Conservation (phyloP, 2,113 vertebrate genomes). For the Gasterosteus nipponicus region DNA sequence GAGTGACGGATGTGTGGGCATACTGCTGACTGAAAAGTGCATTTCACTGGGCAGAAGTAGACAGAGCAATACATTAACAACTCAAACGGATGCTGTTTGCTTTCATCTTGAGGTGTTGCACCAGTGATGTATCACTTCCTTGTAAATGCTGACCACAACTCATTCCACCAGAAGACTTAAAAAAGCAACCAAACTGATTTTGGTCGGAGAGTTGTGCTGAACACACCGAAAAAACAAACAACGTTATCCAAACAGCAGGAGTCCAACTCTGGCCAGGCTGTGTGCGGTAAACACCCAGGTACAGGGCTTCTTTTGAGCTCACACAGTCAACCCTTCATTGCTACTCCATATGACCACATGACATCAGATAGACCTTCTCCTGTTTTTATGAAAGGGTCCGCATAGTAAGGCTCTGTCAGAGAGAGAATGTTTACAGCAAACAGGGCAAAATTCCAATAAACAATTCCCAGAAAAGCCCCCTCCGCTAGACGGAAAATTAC, state of each 20-base stretch:
- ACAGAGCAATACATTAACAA: constrained; percentile 49
- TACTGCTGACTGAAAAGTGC: constrained; percentile 36
- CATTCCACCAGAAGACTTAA: constrained; percentile 36
- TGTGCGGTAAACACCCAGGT: constrained; percentile 62
- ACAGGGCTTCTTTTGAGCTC: constrained; percentile 73
- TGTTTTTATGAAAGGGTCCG: constrained; percentile 49
- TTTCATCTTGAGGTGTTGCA: constrained; percentile 48
- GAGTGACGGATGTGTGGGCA: constrained; percentile 1
- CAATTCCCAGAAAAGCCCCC: constrained; percentile 46
- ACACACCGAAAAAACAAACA: constrained; percentile 34
- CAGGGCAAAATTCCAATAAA: constrained; percentile 34
- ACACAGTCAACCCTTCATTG: constrained; percentile 73
- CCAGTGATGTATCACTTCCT: constrained; percentile 48
- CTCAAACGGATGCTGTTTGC: constrained; percentile 42
- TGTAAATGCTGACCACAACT: constrained; percentile 51
- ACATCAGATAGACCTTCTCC: constrained; percentile 53
- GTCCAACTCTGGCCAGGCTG: constrained; percentile 12
- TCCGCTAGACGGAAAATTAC: constrained; percentile 58
- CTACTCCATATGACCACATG: constrained; percentile 16
- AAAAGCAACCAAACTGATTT: constrained; percentile 54
- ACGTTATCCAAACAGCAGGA: constrained; percentile 56
- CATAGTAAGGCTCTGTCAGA: constrained; percentile 56
- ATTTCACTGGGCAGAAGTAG: constrained; percentile 32
- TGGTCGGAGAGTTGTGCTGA: constrained; percentile 57
- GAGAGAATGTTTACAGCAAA: constrained; percentile 70